Percentiles rank a stretch among this genome's conserved stretches.
phyloP scores from a whole-genome alignment of 2,113 vertebrate genomes.

The Hemibagrus wyckioides region DNA sequence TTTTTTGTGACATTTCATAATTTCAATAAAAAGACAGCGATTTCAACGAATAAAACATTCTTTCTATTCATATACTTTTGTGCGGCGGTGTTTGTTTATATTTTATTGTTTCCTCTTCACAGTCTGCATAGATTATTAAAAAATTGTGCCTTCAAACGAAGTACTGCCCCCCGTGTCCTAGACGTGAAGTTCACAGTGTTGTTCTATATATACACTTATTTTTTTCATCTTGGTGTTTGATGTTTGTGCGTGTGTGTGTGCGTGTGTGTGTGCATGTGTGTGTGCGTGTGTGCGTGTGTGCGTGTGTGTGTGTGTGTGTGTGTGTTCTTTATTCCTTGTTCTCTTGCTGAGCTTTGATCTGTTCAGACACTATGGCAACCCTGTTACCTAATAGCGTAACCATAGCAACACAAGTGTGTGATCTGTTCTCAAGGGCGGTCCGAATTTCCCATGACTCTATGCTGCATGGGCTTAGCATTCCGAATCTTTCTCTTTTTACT shows the following conservation, averaged over 20 bases:
- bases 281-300: conserved; percentile 30
- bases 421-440: conserved; percentile 56
- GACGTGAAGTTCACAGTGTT: conserved; percentile 13
- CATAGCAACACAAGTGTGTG: conserved; percentile 61
- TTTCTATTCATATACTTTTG: background rate
- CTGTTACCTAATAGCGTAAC: conserved; percentile 63
- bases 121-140: background rate
- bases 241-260: conserved; percentile 9
- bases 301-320: conserved; percentile 30
- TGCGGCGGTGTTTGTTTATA: background rate
- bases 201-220: conserved; percentile 3
- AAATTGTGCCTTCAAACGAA: background rate
- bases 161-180: background rate
- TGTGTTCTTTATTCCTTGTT: conserved; percentile 50
- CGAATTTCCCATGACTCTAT: conserved; percentile 50
- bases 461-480: conserved; percentile 24
- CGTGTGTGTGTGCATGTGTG: conserved; percentile 21
- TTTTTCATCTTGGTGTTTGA: conserved; percentile 35
- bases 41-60: conserved; percentile 37
- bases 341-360: conserved; percentile 56
- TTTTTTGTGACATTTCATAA: conserved; percentile 13
- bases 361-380: conserved; percentile 62
- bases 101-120: background rate
- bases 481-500: background rate
- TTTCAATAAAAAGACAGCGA: conserved; percentile 21